These are phyloP conservation scores for Sorex fumeus DNA, from an alignment of 2,113 vertebrate genomes.

Conservation along the genomic window DNA sequence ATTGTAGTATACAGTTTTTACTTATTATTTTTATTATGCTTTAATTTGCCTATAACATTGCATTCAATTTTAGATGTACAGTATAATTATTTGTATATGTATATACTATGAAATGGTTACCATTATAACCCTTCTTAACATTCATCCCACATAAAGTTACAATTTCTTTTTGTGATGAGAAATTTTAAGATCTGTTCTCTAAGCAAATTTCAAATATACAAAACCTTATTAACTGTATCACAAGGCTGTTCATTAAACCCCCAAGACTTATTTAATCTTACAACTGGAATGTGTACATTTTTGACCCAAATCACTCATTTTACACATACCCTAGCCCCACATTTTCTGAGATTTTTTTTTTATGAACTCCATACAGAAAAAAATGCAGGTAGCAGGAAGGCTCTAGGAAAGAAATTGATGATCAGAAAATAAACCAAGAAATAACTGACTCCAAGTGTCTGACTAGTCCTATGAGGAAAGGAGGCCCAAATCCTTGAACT, in stretches of 20 bases:
- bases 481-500: neutral
- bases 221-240: neutral
- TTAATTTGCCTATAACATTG: neutral
- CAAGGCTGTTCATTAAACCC: neutral
- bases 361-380: conserved; percentile 24
- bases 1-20: neutral
- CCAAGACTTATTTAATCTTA: neutral
- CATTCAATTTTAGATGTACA: neutral
- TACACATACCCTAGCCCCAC: neutral
- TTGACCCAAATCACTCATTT: neutral
- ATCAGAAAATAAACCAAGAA: neutral
- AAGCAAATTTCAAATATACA: neutral
- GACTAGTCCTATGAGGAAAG: neutral
- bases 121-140: neutral
- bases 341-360: neutral
- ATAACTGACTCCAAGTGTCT: neutral
- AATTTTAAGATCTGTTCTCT: neutral
- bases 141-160: neutral
- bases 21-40: neutral
- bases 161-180: neutral
- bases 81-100: neutral
- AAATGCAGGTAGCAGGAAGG: neutral
- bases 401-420: neutral
- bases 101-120: neutral
- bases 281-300: neutral